Evolutionary conservation across 2,797 vertebrate genomes (phyloP).

Genomic region (Todus mexicanus): DNA sequence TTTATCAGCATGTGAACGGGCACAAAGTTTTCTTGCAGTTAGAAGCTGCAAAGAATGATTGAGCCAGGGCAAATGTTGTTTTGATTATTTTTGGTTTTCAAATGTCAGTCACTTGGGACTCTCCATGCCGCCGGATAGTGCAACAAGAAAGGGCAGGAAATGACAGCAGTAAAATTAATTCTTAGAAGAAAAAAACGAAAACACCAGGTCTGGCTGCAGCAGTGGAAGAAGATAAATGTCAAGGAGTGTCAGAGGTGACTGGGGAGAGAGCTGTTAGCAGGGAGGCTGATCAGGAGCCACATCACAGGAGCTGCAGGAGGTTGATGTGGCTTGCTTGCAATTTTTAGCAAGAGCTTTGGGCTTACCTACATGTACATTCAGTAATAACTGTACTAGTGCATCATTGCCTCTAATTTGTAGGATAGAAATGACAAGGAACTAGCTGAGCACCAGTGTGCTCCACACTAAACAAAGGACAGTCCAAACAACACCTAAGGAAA

Average conservation of each 20-base stretch:
- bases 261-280: background rate
- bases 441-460: background rate
- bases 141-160: background rate
- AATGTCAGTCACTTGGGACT: background rate
- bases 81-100: background rate
- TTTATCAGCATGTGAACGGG: background rate
- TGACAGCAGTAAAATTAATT: background rate
- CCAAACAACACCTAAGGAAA: background rate
- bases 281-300: background rate
- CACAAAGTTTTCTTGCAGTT: background rate
- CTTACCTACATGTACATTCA: background rate
- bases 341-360: background rate
- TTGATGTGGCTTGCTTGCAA: background rate
- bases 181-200: background rate
- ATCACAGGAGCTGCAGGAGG: background rate
- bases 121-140: background rate
- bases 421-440: background rate
- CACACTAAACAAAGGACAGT: background rate
- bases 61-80: background rate
- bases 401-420: background rate
- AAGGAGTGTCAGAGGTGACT: background rate
- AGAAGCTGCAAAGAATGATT: background rate
- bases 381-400: background rate
- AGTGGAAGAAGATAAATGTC: background rate
- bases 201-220: background rate